Evolutionary conservation across 2,797 vertebrate genomes (phyloP), one percentile per base, ranked within the genome.

Genomic region (Eleutherodactylus coqui): DNA sequence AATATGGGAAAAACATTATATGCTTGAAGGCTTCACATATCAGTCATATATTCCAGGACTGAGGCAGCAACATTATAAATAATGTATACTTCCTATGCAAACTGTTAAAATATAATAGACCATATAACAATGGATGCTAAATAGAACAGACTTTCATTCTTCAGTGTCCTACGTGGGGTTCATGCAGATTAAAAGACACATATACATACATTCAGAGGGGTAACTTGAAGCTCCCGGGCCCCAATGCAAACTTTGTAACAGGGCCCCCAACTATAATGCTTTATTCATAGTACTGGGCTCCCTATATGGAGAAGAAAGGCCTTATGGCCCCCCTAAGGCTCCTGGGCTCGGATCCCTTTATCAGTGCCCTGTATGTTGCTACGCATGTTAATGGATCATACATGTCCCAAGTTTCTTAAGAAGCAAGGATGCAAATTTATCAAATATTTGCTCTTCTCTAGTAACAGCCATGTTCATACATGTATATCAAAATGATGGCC

Each of bases 11-110:
- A 60, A 14, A 70, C 29, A 70, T 53, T 64, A 29, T 32, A 29
- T 64, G 29, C 60, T 64, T 64, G 29, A 43, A 69, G 13, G 4
- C 21, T 43, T 72, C 47, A 27, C 19, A 72, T 29, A 51, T 43
- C 27, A 38, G 36, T 45, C 49, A 75, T 38, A 47, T 19, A 64
- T 83, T 75, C 43, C 32, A 84, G 41, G 55, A 19, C 43, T 76
- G 9, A 51, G 34, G 70, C 51, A 21, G 27, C 21, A 82, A 76
- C 36, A 43, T 55, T 17, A 36, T 47, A n/a, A 51, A 49, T 10
- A 67, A 41, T 41, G 27, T 43, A 58, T 55, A 41, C 49, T 83
- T 83, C 38, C 55, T 34, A 83, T 83, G 58, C 60, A 81, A 13
- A 45, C 9, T 10, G 80, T 77, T 82, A 49, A 82, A 70, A 70